Conservation (phyloP, 2,113 vertebrate genomes). For the Prunella himalayana region DNA sequence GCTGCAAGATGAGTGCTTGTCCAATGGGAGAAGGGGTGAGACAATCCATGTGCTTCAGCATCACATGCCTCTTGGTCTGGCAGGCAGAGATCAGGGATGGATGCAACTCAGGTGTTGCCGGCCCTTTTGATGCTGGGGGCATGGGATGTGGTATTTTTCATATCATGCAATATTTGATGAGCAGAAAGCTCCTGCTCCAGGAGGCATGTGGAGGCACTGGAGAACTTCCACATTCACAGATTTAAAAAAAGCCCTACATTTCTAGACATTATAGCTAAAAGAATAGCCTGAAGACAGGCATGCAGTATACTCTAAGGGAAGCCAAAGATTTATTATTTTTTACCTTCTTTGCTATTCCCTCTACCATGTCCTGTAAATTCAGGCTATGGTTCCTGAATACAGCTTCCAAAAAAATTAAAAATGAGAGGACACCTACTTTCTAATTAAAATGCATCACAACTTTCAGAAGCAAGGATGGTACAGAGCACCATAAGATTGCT, state of each 20-base stretch:
- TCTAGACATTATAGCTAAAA: background rate
- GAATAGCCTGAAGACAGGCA: background rate
- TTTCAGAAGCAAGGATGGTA: background rate
- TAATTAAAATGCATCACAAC: background rate
- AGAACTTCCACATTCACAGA: background rate
- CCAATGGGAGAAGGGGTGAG: slow-evolving; percentile 9
- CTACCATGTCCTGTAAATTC: background rate
- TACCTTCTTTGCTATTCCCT: background rate
- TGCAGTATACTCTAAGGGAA: background rate
- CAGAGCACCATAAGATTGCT: background rate
- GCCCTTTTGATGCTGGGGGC: background rate
- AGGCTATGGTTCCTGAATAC: background rate
- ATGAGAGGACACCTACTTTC: background rate
- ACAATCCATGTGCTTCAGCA: background rate
- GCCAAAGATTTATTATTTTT: background rate
- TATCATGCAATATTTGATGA: background rate
- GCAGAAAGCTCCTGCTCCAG: background rate
- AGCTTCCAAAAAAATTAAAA: background rate
- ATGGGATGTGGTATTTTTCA: background rate
- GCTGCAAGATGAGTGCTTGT: background rate
- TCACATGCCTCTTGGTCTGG: background rate
- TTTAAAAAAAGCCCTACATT: background rate
- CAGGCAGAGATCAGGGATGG: background rate
- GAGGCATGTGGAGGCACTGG: background rate
- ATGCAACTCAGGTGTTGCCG: background rate